A percentile compares a stretch with the other conserved stretches of the same genome.
Evolutionary conservation across 2,797 vertebrate genomes (phyloP).

Genomic region (Cercopithecus petaurista): DNA sequence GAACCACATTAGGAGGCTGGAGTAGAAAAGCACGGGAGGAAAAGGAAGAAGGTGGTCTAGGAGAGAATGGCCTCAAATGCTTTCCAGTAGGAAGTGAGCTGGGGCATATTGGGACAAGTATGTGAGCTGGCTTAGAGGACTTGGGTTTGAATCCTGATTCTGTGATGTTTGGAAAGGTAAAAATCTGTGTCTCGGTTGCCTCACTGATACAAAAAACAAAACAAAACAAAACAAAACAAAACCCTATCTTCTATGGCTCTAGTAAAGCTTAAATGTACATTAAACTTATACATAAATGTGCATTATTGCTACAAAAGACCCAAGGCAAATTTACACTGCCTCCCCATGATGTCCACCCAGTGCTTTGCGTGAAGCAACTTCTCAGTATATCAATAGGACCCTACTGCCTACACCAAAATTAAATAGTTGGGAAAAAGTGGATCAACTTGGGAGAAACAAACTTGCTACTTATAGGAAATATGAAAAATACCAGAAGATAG

Average conservation of each 20-base stretch:
- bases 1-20: neutral
- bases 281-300: neutral
- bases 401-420: neutral
- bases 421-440: neutral
- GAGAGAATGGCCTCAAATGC: neutral
- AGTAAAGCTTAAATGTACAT: neutral
- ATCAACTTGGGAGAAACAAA: neutral
- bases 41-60: neutral
- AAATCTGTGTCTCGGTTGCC: neutral
- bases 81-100: neutral
- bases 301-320: neutral
- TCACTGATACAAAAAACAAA: neutral
- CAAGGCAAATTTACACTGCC: neutral
- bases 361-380: neutral
- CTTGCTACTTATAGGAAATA: neutral
- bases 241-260: neutral
- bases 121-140: neutral
- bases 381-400: neutral
- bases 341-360: neutral
- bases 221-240: too few relatives aligned
- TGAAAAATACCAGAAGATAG: constrained; percentile 28
- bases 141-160: neutral
- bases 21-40: neutral
- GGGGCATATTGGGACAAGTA: too few relatives aligned
- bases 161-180: neutral